Percentiles rank a stretch among this genome's conserved stretches.
Conservation (phyloP, 1,140 invertebrate species). For the Tribolium castaneum region DNA sequence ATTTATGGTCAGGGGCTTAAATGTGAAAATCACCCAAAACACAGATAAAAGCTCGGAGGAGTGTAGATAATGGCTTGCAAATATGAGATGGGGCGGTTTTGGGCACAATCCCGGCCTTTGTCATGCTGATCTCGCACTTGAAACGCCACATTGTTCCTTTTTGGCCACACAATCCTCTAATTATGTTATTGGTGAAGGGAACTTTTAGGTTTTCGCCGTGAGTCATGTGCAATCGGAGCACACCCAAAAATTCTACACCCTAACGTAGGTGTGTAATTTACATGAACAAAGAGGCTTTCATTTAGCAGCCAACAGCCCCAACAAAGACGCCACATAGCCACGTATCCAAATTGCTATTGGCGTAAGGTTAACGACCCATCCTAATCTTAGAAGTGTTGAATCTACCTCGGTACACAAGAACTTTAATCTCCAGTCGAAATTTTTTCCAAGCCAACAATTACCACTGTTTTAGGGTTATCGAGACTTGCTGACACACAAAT, state of each 20-base stretch:
- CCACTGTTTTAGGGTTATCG: background rate
- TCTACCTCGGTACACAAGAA: slow-evolving; percentile 41
- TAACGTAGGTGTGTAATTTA: slow-evolving; percentile 43
- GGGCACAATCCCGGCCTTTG: slow-evolving; percentile 36
- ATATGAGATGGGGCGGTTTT: slow-evolving; percentile 42
- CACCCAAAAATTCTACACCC: slow-evolving; percentile 49
- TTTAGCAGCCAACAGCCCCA: background rate
- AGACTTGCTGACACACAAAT: slow-evolving; percentile 9
- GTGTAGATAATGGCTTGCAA: slow-evolving; percentile 38
- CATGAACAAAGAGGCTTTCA: slow-evolving; percentile 36
- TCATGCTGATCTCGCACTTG: slow-evolving; percentile 43
- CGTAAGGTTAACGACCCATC: slow-evolving; percentile 51
- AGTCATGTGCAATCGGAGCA: slow-evolving; percentile 42
- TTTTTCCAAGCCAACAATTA: background rate
- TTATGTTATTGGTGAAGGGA: slow-evolving; percentile 29
- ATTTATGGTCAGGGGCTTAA: slow-evolving; percentile 12
- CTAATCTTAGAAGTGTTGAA: slow-evolving; percentile 51
- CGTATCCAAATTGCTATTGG: slow-evolving; percentile 35
- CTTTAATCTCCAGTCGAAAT: slow-evolving; percentile 8
- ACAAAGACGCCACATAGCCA: slow-evolving; percentile 23
- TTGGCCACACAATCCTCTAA: background rate
- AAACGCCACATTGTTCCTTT: slow-evolving; percentile 18
- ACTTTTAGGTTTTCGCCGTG: slow-evolving; percentile 42
- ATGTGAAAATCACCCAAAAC: slow-evolving; percentile 18
- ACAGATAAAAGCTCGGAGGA: background rate